phyloP scores from a whole-genome alignment of 2,888 invertebrate species.

The Drepana falcataria region DNA sequence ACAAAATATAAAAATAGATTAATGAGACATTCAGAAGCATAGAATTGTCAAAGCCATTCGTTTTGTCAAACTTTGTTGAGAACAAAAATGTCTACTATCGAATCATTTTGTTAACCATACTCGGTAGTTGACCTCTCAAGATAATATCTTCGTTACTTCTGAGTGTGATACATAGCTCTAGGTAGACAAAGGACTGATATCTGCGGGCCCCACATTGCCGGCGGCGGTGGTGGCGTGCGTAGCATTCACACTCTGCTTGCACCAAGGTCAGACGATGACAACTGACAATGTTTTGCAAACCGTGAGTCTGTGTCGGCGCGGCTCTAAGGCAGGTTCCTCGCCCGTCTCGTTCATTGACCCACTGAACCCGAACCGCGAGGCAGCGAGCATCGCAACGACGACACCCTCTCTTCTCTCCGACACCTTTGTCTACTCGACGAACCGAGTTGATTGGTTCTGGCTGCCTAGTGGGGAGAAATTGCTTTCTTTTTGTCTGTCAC shows the following conservation, averaged over 20 bases:
- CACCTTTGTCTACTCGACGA: background rate
- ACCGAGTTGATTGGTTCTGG: constrained; percentile 6
- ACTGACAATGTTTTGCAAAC: constrained; percentile 50
- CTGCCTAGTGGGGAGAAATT: constrained; percentile 12
- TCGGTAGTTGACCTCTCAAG: too few relatives aligned
- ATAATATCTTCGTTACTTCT: too few relatives aligned
- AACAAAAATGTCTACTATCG: too few relatives aligned
- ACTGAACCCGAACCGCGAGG: constrained; percentile 48
- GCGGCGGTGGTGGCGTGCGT: too few relatives aligned
- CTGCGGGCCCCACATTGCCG: too few relatives aligned
- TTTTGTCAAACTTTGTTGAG: too few relatives aligned
- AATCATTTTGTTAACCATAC: too few relatives aligned
- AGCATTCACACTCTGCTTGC: constrained; percentile 18
- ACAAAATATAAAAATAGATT: too few relatives aligned
- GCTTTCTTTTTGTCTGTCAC: constrained; percentile 12
- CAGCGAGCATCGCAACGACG: background rate
- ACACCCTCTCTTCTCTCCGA: background rate
- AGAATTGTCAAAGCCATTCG: too few relatives aligned
- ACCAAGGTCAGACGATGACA: constrained; percentile 39
- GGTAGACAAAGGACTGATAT: too few relatives aligned
- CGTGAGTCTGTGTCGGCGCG: constrained; percentile 21
- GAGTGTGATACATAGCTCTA: too few relatives aligned
- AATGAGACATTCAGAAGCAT: too few relatives aligned
- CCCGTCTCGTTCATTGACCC: constrained; percentile 64
- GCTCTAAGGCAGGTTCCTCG: constrained; percentile 51